These are phyloP conservation scores for Ernsta delagoae DNA, from an alignment of 2,888 invertebrate species.

Conservation along the genomic window DNA sequence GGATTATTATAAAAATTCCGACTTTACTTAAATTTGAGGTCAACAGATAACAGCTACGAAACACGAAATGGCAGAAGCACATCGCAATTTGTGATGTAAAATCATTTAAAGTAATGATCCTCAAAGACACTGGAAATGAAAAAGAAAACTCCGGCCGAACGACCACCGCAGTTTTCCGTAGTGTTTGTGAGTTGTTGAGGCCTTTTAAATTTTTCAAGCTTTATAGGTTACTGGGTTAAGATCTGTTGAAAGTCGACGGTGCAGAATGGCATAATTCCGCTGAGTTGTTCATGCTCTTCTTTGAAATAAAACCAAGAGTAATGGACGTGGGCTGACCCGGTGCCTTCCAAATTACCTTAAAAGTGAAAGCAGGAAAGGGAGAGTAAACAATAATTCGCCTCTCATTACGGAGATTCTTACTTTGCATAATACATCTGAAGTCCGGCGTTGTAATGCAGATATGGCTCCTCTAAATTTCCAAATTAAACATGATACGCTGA, in stretches of 20 bases:
- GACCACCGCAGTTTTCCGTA: slow-evolving; percentile 34
- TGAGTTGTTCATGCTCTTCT: slow-evolving; percentile 34
- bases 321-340: slow-evolving; percentile 30
- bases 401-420: neutral
- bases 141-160: slow-evolving; percentile 29
- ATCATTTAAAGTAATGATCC: slow-evolving; percentile 35
- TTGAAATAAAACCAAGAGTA: slow-evolving; percentile 35
- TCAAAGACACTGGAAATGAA: slow-evolving; percentile 34
- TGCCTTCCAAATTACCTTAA: slow-evolving; percentile 23
- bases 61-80: slow-evolving; percentile 12
- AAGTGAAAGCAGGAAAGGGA: slow-evolving; percentile 28
- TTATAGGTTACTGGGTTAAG: slow-evolving; percentile 38
- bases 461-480: neutral
- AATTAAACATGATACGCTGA: neutral
- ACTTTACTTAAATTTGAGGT: neutral
- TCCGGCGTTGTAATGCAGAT: neutral
- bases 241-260: slow-evolving; percentile 36
- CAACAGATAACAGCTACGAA: slow-evolving; percentile 5
- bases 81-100: slow-evolving; percentile 30
- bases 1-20: neutral
- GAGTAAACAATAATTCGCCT: slow-evolving; percentile 2
- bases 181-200: slow-evolving; percentile 35
- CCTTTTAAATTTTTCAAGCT: slow-evolving; percentile 37
- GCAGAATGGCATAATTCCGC: slow-evolving; percentile 37
- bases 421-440: neutral